These are phyloP conservation scores for Actinia equina DNA, from an alignment of 64 coral and sea anemone genomes.

Conservation along the genomic window DNA sequence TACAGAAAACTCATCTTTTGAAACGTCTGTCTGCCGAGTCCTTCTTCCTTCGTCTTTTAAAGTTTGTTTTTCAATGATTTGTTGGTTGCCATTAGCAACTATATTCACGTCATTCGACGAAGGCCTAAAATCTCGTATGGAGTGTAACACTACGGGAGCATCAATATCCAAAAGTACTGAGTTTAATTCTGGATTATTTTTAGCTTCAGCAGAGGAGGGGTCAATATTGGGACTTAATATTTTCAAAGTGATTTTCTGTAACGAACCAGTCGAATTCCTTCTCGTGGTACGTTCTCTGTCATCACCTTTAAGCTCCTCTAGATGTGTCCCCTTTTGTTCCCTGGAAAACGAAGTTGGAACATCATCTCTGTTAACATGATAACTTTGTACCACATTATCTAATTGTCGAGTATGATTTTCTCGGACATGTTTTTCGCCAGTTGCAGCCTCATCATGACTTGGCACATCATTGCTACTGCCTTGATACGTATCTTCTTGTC, in stretches of 20 bases:
- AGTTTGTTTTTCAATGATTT: not conserved
- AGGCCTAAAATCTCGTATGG: not conserved
- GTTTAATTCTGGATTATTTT: not conserved
- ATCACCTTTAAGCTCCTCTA: not conserved
- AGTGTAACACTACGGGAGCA: not conserved
- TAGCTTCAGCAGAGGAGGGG: not conserved
- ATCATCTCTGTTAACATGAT: not conserved
- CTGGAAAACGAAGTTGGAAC: not conserved
- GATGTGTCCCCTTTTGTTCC: not conserved
- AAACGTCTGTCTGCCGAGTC: not conserved
- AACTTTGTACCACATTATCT: not conserved
- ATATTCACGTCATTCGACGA: not conserved
- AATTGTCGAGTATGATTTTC: not conserved
- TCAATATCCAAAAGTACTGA: constrained; percentile 15
- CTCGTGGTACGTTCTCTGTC: not conserved
- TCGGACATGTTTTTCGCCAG: not conserved
- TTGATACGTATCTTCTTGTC: not conserved
- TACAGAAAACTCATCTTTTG: not conserved
- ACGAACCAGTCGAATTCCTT: not conserved
- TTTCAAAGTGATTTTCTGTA: constrained; percentile 14
- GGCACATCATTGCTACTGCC: not conserved
- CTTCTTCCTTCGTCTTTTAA: not conserved
- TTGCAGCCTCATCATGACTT: not conserved
- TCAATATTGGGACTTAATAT: not conserved
- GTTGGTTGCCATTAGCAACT: not conserved